A percentile compares a stretch with the other conserved stretches of the same genome.
phyloP scores from a whole-genome alignment of 1,140 invertebrate genomes.

The Bombus breviceps region DNA sequence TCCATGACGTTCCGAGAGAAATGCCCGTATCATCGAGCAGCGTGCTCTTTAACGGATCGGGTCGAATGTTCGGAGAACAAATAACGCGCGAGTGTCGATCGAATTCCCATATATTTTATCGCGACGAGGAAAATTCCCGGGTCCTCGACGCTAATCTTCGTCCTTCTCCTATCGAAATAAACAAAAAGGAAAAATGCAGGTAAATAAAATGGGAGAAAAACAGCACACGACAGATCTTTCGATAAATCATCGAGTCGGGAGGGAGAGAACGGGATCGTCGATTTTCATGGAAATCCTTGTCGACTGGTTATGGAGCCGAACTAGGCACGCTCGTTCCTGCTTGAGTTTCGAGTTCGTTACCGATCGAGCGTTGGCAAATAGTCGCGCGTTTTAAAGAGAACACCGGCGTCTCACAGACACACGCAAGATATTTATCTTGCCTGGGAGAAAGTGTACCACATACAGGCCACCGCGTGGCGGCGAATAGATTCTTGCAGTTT shows the following conservation, averaged over 20 bases:
- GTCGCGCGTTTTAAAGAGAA: constrained; percentile 56
- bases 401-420: constrained; percentile 52
- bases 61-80: constrained; percentile 9
- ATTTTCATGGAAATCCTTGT: constrained; percentile 10
- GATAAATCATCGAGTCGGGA: constrained; percentile 16
- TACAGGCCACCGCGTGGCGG: constrained; percentile 53
- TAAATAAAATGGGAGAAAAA: not conserved
- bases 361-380: constrained; percentile 49
- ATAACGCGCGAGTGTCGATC: constrained; percentile 38
- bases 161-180: not conserved
- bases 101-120: constrained; percentile 36
- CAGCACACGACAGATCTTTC: constrained; percentile 10
- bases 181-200: not conserved
- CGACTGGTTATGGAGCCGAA: not conserved
- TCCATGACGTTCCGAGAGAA: constrained; percentile 18
- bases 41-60: not conserved
- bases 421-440: constrained; percentile 65
- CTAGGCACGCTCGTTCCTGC: not conserved
- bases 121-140: constrained; percentile 22
- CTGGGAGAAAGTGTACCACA: constrained; percentile 65
- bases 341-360: constrained; percentile 23
- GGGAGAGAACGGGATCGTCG: not conserved
- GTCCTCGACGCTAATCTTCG: constrained; percentile 29
- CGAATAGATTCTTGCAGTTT: constrained; percentile 76
- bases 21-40: constrained; percentile 8